Evolutionary conservation across 2,113 vertebrate species (phyloP), one percentile per base, ranked within the genome.

Genomic region (Shinisaurus crocodilurus): DNA sequence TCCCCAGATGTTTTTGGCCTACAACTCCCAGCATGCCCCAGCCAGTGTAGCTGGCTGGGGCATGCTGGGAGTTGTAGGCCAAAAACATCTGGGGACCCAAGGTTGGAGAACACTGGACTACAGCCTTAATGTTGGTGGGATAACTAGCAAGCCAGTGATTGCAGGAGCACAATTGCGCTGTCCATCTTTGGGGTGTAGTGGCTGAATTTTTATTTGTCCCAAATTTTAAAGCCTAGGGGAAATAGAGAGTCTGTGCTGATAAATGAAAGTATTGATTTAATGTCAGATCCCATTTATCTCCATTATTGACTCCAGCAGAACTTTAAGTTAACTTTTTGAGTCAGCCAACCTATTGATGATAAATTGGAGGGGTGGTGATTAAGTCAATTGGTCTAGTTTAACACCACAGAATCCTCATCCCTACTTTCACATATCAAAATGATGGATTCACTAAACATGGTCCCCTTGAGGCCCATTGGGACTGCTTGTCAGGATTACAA

Each of bases 251-350:
- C 75, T 63, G 54, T 54, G 45, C 20, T 65, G 32, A 48, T 67
- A 69, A 88, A 88, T 88, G 32, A 69, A 80, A 67, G 32, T 50
- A 88, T 88, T 50, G 67, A n/a, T 72, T 80, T 88, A 48, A 37
- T 63, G 60, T 43, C 29, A 79, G 54, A 45, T n/a, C n/a, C 40
- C 29, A 87, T 87, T 77, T 87, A 65, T 79, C 40, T 87, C 86
- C 25, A 8, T 45, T 87, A 65, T 79, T 65, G 57, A 87, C 27
- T 87, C 27, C 74, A 87, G 8, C 37, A 77, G 16, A 87, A 77
- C 32, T 32, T 87, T 79, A 79, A 65, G 37, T 77, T 77, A 77
- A 65, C 60, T 63, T 65, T 76, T 87, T 20, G 77, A 87, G 74
- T 65, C 54, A 77, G 48, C 37, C 40, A 77, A 34, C 74, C 57